Percentiles rank a stretch among this genome's conserved stretches.
phyloP scores from a whole-genome alignment of 2,113 vertebrate species.

The Cyprinus carpio region DNA sequence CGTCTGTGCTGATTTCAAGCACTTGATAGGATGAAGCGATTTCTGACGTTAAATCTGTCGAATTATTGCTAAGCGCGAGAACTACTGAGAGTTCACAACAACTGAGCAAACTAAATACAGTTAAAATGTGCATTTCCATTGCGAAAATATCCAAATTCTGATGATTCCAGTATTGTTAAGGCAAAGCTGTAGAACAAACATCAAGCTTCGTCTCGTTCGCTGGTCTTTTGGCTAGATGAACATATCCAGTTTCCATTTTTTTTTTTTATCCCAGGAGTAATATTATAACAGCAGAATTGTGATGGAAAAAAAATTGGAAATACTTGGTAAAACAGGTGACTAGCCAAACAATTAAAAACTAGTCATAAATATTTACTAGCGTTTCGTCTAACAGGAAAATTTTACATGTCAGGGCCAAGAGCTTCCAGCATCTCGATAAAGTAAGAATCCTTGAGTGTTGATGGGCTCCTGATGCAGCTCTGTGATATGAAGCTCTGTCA shows the following conservation, averaged over 20 bases:
- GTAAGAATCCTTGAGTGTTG: not conserved
- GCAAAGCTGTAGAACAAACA: not conserved
- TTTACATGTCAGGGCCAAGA: not conserved
- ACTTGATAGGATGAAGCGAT: not conserved
- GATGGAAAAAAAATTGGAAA: not conserved
- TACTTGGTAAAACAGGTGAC: not conserved
- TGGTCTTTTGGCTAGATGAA: not conserved
- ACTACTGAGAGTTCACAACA: constrained; percentile 37
- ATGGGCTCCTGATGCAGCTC: not conserved
- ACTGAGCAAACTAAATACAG: constrained; percentile 32
- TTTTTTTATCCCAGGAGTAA: not conserved
- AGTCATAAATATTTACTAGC: not conserved
- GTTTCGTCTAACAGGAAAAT: not conserved
- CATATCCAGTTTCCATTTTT: not conserved
- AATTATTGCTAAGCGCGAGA: not conserved
- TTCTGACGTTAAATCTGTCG: not conserved
- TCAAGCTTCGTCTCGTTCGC: not conserved
- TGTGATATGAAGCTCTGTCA: constrained; percentile 2
- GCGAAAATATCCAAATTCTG: not conserved
- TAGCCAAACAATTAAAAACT: not conserved
- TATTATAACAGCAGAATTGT: not conserved
- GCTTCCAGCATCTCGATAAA: constrained; percentile 19
- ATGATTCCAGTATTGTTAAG: constrained; percentile 18
- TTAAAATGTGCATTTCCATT: constrained; percentile 26
- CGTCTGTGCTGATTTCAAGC: not conserved